Evolutionary conservation across 2,888 invertebrate genomes (phyloP).

Genomic region (Tryphoninae sp.): DNA sequence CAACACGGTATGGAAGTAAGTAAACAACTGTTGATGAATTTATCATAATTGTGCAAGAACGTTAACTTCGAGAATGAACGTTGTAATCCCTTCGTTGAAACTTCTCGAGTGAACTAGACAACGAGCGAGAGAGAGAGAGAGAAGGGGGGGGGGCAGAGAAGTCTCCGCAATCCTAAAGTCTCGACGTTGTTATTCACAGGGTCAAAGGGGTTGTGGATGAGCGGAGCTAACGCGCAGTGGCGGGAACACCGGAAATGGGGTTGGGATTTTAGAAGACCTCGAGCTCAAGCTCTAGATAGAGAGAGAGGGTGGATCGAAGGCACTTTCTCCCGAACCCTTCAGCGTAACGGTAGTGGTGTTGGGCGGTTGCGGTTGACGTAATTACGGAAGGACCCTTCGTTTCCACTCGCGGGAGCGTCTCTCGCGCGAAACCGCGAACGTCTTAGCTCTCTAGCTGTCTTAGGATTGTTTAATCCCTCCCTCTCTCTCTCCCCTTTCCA

Average conservation of each 20-base stretch:
- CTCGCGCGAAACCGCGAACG: conserved; percentile 79
- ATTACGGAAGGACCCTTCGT: conserved; percentile 79
- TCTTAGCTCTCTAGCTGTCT: conserved; percentile 75
- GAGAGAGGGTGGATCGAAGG: conserved; percentile 66
- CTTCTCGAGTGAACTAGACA: conserved; percentile 48
- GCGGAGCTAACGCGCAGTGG: conserved; percentile 53
- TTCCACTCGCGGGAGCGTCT: conserved; percentile 61
- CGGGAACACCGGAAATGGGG: conserved; percentile 47
- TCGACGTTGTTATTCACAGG: conserved; percentile 62
- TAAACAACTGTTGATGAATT: neutral
- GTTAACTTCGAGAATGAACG: neutral
- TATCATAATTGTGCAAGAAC: neutral
- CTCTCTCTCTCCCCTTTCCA: conserved; percentile 6
- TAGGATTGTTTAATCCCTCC: conserved; percentile 60
- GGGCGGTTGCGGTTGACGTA: conserved; percentile 80
- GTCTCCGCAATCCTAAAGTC: conserved; percentile 46
- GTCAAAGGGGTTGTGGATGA: conserved; percentile 61
- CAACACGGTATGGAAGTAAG: neutral
- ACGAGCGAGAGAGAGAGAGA: conserved; percentile 44
- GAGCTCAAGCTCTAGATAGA: conserved; percentile 52
- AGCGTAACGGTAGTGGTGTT: conserved; percentile 73
- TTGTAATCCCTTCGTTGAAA: conserved; percentile 51
- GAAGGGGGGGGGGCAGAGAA: conserved; percentile 44
- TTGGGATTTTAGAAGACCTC: conserved; percentile 36
- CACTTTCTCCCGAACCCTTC: conserved; percentile 69